Evolutionary conservation across 2,113 vertebrate genomes (phyloP).

Genomic region (Anser brachyrhynchus): DNA sequence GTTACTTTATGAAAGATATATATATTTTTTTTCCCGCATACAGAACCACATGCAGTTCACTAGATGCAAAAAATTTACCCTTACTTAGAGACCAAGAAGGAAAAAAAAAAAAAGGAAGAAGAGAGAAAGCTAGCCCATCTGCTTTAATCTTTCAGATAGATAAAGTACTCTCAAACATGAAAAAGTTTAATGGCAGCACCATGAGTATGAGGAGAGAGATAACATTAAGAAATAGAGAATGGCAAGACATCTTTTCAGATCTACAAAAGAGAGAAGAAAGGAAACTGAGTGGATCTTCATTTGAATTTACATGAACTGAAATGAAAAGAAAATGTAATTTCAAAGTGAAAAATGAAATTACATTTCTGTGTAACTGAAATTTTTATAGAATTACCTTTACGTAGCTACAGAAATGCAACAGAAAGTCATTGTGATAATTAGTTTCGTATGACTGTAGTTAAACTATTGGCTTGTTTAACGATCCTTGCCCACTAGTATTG

Average conservation of each 20-base stretch:
- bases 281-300: not conserved
- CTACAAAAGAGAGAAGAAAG: not conserved
- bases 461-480: not conserved
- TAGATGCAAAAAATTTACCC: not conserved
- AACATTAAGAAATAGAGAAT: not conserved
- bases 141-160: not conserved
- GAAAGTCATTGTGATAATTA: not conserved
- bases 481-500: not conserved
- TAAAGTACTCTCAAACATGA: not conserved
- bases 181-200: not conserved
- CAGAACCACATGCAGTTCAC: not conserved
- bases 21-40: too few species aligned
- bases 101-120: not conserved
- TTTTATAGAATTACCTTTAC: not conserved
- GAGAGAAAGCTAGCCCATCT: not conserved
- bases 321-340: not conserved
- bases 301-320: not conserved
- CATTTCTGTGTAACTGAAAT: not conserved
- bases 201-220: not conserved
- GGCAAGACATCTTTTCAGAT: not conserved
- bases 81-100: not conserved
- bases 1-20: not conserved
- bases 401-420: not conserved
- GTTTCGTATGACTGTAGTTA: not conserved
- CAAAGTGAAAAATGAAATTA: not conserved